Conservation (phyloP, 2,888 invertebrate species). For the Himalopsyche japonica region DNA sequence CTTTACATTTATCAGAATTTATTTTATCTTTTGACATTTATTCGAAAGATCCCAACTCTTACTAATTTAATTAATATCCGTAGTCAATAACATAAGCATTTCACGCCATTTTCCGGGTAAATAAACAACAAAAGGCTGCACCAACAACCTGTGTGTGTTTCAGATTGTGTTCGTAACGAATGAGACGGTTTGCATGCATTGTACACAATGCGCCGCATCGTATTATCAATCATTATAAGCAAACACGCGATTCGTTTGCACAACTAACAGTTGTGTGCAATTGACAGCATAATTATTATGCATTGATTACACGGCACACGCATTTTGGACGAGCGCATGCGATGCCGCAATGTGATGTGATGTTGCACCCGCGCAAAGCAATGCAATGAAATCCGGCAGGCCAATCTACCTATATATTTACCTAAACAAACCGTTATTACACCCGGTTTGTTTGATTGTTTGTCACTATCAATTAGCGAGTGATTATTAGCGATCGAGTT, state of each 20-base stretch:
- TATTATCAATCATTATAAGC: background rate
- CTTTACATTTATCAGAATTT: too few relatives aligned
- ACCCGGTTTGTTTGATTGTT: background rate
- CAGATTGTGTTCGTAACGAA: background rate
- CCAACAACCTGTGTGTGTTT: background rate
- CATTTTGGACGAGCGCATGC: background rate
- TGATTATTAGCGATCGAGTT: too few relatives aligned
- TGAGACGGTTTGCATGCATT: background rate
- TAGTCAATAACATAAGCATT: background rate
- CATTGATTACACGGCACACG: background rate
- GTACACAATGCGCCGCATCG: background rate
- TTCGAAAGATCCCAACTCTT: too few relatives aligned
- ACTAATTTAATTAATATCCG: too few relatives aligned
- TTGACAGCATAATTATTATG: slow-evolving; percentile 1
- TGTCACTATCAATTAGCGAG: background rate
- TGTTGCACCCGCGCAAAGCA: background rate
- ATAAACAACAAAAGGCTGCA: background rate
- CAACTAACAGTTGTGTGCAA: background rate
- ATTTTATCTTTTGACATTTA: too few relatives aligned
- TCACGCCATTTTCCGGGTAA: background rate
- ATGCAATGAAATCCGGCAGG: background rate
- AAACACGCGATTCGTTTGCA: background rate
- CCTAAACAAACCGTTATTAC: background rate
- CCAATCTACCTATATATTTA: too few relatives aligned
- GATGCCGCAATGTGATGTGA: background rate